phyloP scores from a whole-genome alignment of 1,140 invertebrate species.

The Drosophila prosaltans region DNA sequence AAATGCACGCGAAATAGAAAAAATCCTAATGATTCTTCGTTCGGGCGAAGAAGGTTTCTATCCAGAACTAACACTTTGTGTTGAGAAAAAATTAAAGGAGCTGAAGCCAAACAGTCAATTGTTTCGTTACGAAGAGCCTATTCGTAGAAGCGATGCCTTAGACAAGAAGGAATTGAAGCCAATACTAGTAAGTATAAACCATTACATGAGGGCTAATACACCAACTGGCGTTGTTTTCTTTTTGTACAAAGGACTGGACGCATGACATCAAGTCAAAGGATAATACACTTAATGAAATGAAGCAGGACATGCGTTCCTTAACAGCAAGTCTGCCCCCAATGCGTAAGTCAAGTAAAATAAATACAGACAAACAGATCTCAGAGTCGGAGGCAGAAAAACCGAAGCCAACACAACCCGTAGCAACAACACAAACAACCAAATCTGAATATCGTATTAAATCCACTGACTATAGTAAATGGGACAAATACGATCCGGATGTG shows the following conservation, averaged over 20 bases:
- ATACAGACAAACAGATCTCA: conserved; percentile 27
- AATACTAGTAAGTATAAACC: conserved; percentile 50
- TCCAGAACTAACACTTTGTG: conserved; percentile 85
- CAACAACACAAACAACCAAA: not conserved
- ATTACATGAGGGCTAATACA: not conserved
- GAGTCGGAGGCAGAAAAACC: not conserved
- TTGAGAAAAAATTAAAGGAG: conserved; percentile 84
- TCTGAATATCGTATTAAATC: conserved; percentile 65
- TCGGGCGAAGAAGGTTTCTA: conserved; percentile 88
- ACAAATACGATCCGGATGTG: conserved; percentile 88
- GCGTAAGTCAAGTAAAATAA: conserved; percentile 55
- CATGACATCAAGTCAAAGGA: conserved; percentile 83
- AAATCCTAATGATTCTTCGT: conserved; percentile 85
- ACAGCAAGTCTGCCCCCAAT: conserved; percentile 53
- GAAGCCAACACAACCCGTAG: not conserved
- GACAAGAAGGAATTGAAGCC: conserved; percentile 77
- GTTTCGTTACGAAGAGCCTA: conserved; percentile 84
- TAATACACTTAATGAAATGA: conserved; percentile 73
- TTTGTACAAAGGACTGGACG: conserved; percentile 80
- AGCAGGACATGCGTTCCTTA: conserved; percentile 25
- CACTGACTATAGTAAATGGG: conserved; percentile 87
- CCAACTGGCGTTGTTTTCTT: not conserved
- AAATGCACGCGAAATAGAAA: conserved; percentile 85
- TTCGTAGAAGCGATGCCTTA: conserved; percentile 59
- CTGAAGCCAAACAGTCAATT: conserved; percentile 85